Evolutionary conservation across 2,888 invertebrate species (phyloP), one percentile per base, ranked within the genome.

Genomic region (Sisyra terminalis): DNA sequence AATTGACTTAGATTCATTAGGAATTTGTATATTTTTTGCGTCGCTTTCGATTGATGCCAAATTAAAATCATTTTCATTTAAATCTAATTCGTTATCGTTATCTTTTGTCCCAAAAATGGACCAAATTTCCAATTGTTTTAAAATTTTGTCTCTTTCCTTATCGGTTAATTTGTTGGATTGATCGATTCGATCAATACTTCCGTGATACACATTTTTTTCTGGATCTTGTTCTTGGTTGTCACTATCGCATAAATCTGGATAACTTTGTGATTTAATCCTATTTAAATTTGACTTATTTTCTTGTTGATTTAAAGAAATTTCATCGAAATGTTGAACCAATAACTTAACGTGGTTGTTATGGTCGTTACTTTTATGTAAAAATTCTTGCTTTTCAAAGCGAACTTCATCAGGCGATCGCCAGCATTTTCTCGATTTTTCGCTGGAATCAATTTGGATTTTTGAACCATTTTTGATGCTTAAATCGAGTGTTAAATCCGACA

Each of bases 391-490:
- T 0, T 78, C 75, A 14, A 78, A 70, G 44, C 78, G 61, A 41
- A 73, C 74, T 50, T 78, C 77, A 50, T 78, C 77, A 1, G 79
- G 78, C 0, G 78, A 78, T 51, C 72, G 75, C 78, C 78, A 79
- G 14, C 73, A 75, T 49, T 74, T 76, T 39, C 56, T 55, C 40
- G 56, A 56, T 11, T 55, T 49, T 3, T 57, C 54, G 5, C 55
- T 53, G 40, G 55, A 54, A 29, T 45, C 45, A 5, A 51, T 50
- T 49, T 59, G n/a, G n/a, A n/a, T 10, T 15, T 29, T n/a, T 14
- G 15, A 16, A 10, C 61, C 59, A 44, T 65, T 61, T 37, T 60
- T 58, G 43, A 59, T 58, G 11, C 16, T 35, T 16, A 43, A 30
- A 38, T 43, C 29, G 5, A 43, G 29, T 10, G 37, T 43, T 17